Evolutionary conservation across 2,888 invertebrate genomes (phyloP).

Genomic region (Hyppa rectilinea): DNA sequence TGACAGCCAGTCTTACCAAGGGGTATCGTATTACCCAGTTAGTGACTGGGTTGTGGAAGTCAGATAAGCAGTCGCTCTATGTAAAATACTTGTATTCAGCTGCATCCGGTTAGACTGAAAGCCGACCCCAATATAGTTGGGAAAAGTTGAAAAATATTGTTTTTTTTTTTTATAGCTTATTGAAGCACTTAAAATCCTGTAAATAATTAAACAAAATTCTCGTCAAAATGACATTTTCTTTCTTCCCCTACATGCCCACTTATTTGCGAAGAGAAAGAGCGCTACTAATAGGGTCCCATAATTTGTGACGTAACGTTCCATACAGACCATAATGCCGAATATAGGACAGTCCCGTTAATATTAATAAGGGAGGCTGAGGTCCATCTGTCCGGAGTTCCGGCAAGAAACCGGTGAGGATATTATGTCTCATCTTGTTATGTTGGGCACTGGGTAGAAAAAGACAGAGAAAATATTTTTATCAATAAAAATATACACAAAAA

Average conservation of each 20-base stretch:
- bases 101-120: too few relatives aligned
- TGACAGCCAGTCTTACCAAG: too few relatives aligned
- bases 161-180: too few relatives aligned
- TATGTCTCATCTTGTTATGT: slow-evolving; percentile 44
- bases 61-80: too few relatives aligned
- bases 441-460: background rate
- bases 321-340: slow-evolving; percentile 23
- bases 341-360: slow-evolving; percentile 50
- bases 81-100: too few relatives aligned
- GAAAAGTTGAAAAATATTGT: too few relatives aligned
- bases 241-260: background rate
- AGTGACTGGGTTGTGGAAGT: too few relatives aligned
- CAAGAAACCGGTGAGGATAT: slow-evolving; percentile 54
- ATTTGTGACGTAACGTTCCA: slow-evolving; percentile 39
- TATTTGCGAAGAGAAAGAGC: slow-evolving; percentile 13
- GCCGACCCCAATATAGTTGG: too few relatives aligned
- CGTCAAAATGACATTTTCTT: slow-evolving; percentile 3
- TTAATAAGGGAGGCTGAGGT: slow-evolving; percentile 52
- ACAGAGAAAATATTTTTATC: background rate
- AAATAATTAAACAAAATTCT: background rate
- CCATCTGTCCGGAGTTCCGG: slow-evolving; percentile 43
- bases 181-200: background rate
- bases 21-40: too few relatives aligned
- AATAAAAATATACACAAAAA: background rate
- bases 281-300: slow-evolving; percentile 35